phyloP scores from a whole-genome alignment of 2,113 vertebrate species.

The Anoplopoma fimbria region DNA sequence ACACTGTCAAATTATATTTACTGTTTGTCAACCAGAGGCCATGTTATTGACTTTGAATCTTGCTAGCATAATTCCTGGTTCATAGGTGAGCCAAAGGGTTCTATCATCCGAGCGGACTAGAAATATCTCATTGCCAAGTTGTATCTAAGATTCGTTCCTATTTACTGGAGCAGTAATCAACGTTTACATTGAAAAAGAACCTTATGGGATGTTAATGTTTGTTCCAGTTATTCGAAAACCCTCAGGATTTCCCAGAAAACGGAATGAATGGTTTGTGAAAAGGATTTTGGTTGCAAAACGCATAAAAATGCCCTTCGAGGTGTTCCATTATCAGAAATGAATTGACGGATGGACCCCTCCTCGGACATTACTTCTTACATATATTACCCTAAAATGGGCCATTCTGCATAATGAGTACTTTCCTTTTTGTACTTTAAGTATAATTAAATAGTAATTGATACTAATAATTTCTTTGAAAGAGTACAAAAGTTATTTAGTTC shows the following conservation, averaged over 20 bases:
- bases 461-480: background rate
- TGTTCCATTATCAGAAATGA: background rate
- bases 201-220: background rate
- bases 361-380: too few relatives aligned
- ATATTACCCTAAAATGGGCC: background rate
- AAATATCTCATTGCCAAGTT: background rate
- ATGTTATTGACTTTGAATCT: background rate
- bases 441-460: background rate
- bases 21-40: background rate
- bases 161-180: background rate
- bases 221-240: background rate
- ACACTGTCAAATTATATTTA: background rate
- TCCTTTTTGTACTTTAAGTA: background rate
- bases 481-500: background rate
- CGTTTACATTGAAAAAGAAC: background rate
- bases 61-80: background rate
- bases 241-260: background rate
- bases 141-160: background rate
- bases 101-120: too few relatives aligned
- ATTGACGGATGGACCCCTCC: background rate
- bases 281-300: background rate
- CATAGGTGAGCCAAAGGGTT: background rate
- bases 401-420: background rate
- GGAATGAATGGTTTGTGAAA: background rate
- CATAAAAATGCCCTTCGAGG: background rate